Evolutionary conservation across 2,113 vertebrate genomes (phyloP).

Genomic region (Lampris megalopsis): DNA sequence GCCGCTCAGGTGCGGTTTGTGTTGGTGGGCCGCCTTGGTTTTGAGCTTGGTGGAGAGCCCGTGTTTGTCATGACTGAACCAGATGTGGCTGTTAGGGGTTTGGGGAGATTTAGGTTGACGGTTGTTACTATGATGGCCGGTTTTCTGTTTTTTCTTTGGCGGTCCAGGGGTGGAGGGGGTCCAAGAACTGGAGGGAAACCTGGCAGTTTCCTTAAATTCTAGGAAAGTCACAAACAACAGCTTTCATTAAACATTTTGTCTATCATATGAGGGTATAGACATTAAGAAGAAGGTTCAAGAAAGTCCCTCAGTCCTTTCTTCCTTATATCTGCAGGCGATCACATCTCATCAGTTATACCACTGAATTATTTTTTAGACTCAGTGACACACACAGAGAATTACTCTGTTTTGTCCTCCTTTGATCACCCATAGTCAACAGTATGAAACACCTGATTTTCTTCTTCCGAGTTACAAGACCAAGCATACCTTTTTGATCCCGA

Average conservation of each 20-base stretch:
- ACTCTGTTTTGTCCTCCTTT: no score
- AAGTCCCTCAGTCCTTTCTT: no score
- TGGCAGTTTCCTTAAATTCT: conserved; percentile 69
- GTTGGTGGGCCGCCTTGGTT: conserved; percentile 34
- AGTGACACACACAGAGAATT: no score
- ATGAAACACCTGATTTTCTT: no score
- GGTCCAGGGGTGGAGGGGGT: conserved; percentile 42
- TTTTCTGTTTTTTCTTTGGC: conserved; percentile 74
- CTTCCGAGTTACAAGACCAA: no score
- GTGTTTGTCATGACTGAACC: conserved; percentile 44
- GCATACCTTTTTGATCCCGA: no score
- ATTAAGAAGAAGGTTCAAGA: no score
- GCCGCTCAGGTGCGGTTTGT: conserved; percentile 10
- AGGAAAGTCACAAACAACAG: conserved; percentile 20
- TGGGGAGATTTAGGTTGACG: conserved; percentile 8
- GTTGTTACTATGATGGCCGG: conserved; percentile 27
- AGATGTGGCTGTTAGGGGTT: conserved; percentile 47
- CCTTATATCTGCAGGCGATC: no score
- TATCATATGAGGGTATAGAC: no score
- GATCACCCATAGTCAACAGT: no score
- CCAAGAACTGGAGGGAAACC: conserved; percentile 9
- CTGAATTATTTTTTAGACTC: no score
- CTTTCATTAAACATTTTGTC: neutral
- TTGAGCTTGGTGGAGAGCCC: conserved; percentile 2
- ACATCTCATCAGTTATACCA: no score